Evolutionary conservation across 2,797 vertebrate species (phyloP), one percentile per base, ranked within the genome.

Genomic region (Sebastes hubbsi): DNA sequence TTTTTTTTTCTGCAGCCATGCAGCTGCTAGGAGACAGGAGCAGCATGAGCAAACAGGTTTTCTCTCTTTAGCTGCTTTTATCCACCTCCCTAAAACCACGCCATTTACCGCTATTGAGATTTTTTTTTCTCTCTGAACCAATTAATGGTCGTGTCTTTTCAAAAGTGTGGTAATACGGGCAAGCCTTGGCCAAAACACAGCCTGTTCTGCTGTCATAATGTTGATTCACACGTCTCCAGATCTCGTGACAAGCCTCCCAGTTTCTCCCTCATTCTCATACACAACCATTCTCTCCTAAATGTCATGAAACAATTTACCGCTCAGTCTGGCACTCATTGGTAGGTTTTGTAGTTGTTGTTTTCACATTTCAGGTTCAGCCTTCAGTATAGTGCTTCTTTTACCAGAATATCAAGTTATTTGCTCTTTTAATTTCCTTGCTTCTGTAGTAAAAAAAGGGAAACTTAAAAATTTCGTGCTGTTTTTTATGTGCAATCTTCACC

Each of bases 21-120:
- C 91, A 94, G 93, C 94, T 95, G 93, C 93, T 94, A 95, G 92
- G 94, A 94, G 85, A 95, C 92, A 82, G 72, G 77, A 88, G 80
- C 80, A 89, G 93, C 86, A 88, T 91, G 88, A 91, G 85, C 90
- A 94, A 95, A 94, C 85, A 86, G 92, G 92, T 92, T 92, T 83
- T 25, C 78, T 88, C 62, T 82, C 80, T 86, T 84, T 71, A 67
- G 79, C 68, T 49, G 65, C 82, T 84, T 89, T 89, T 74, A 86
- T 82, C 82, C 74, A 75, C 66, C 74, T 83, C 73, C 63, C 52
- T 69, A 66, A 85, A 88, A 66, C 72, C 75, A 79, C 66, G 88
- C 76, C 67, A 61, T 79, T 74, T 77, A 59, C 58, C 52, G 54
- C 60, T 22, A 36, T 81, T 74, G 20, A 71, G 55, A 34, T 65